Percentiles rank a stretch among this genome's conserved stretches.
Conservation (phyloP, 2,113 vertebrate genomes). For the Opisthocomus hoazin region DNA sequence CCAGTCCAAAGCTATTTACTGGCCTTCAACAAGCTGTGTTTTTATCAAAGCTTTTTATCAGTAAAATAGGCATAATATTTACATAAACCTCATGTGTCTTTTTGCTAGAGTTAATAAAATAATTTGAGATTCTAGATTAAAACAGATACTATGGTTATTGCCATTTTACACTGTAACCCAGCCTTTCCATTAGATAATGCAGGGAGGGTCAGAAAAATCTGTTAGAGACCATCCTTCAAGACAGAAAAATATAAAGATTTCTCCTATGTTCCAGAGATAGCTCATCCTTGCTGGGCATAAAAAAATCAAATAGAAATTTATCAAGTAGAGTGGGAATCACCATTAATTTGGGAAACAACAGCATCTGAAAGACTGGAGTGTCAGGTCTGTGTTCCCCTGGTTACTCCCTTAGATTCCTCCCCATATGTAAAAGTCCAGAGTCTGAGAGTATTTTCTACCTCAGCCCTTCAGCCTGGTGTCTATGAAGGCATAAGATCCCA, state of each 20-base stretch:
- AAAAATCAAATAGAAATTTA: not conserved
- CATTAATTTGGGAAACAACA: not conserved
- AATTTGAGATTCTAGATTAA: not conserved
- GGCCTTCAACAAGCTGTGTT: not conserved
- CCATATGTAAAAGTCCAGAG: not conserved
- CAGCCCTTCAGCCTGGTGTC: not conserved
- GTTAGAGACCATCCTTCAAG: not conserved
- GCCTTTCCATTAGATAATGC: not conserved
- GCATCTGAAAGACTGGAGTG: not conserved
- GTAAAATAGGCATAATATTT: not conserved
- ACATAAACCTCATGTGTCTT: not conserved
- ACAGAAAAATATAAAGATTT: not conserved
- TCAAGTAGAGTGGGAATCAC: not conserved
- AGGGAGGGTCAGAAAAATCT: not conserved
- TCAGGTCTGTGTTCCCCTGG: not conserved
- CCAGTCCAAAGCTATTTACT: not conserved
- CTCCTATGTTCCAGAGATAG: not conserved
- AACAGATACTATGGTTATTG: not conserved
- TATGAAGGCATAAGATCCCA: not conserved
- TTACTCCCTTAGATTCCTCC: not conserved
- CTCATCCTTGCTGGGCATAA: not conserved
- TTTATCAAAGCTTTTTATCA: not conserved
- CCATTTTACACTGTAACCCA: not conserved
- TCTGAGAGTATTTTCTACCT: not conserved
- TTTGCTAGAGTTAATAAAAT: not conserved